Base-by-base conservation (phyloP, 1,140 invertebrate species). In the Thaumetopoea pityocampa region DNA sequence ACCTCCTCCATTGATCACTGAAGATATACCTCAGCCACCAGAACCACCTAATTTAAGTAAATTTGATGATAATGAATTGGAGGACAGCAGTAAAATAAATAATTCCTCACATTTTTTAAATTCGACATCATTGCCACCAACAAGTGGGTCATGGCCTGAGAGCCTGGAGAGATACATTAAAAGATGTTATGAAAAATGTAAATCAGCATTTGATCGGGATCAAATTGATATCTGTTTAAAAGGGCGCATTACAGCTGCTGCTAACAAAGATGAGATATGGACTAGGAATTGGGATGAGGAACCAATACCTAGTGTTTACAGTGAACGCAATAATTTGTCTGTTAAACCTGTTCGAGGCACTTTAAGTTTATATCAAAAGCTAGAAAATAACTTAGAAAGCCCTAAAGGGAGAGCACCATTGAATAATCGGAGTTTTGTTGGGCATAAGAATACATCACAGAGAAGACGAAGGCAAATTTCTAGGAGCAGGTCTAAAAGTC, bases 181-280 rank as follows among this genome's bases (percentile, higher is more conserved):
- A 58, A 90, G 93, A 50, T 96, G 96, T 64, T 98, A 97, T 87
- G 91, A 92, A 19, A 95, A 95, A 83, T 98, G 95, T 67, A 90
- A 90, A 58, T 94, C 94, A 6, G 88, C 90, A 36, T 89, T 94
- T 37, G 95, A 98, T 76, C 95, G 96, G 83, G 95, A 98, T 87
- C 92, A 96, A 71, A 95, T 98, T 35, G 94, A 97, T 71, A 95
- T 96, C 43, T 93, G 96, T 53, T 85, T 99, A 16, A 98, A 97
- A 78, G 95, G 95, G 19, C 95, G 97, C 82, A 92, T 98, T 41
- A 97, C 94, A 10, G 89, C 91, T 27, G 94, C 95, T 0, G 93
- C 93, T n/a, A 92, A 92, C 57, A 91, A 92, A 53, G 93, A 93
- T 37, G 92, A 93, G 44, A 87, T 97, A 8, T 94, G 91, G 89